Evolutionary conservation across 2,888 invertebrate species (phyloP), one percentile per base, ranked within the genome.

Genomic region (Nysson spinosus): DNA sequence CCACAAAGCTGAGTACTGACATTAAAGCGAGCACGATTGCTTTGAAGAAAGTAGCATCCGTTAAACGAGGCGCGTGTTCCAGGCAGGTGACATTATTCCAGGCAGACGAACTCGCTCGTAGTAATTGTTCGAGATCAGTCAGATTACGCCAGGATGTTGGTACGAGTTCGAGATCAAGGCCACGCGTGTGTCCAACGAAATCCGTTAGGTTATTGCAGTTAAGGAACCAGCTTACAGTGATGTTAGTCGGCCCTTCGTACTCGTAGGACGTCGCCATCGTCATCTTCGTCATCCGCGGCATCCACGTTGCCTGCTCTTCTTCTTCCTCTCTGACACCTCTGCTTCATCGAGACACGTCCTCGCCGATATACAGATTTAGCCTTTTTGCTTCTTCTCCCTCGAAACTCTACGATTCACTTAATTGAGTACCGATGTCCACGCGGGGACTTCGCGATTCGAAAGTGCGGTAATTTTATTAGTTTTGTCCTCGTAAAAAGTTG

Each of bases 1-100:
- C 95, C 42, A 93, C 84, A 17, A 95, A 88, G 0, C 95, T 94
- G 56, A 94, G 86, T 1, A 93, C 77, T 0, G 94, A 94, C 91
- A 95, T 92, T 5, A 91, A 89, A 0, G 90, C 89, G 7, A 95
- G 88, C 0, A 95, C 90, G 62, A 92, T 90, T 0, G 91, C 93
- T 80, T 92, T 91, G 12, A 93, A 89, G 65, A 92, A 84, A 0
- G 92, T 90, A 9, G 90, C 90, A 44, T 89, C 89, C 4, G 92
- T 92, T 20, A 94, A 87, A 47, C 89, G 88, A 0, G 95, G 95
- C 0, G 94, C 93, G 79, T 93, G 93, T 35, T 91, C 91, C 58
- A 91, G 83, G 72, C 90, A 91, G 9, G 71, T 82, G 0, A 56
- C 2, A 52, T 80, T 83, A 9, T 11, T 22, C 7, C 14, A 5